A percentile compares a stretch with the other conserved stretches of the same genome.
phyloP scores from a whole-genome alignment of 2,888 invertebrate genomes.

The Ephialtes manifestator region DNA sequence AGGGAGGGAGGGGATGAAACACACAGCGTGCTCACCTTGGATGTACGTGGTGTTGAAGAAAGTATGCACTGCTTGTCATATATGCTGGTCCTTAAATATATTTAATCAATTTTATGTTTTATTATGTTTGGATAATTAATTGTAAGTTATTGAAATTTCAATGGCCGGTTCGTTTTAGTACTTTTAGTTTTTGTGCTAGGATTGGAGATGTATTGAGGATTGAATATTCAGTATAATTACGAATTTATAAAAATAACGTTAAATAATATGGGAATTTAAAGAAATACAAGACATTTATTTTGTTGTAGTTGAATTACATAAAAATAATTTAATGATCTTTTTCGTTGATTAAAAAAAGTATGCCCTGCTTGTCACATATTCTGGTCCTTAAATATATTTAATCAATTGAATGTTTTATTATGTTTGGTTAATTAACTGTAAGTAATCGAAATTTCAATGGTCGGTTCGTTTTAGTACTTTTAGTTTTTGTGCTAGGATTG shows the following conservation, averaged over 20 bases:
- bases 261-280: too few species aligned
- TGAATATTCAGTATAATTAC: too few species aligned
- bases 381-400: constrained; percentile 11
- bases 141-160: not conserved
- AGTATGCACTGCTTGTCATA: constrained; percentile 58
- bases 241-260: too few species aligned
- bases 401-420: not conserved
- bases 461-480: too few species aligned
- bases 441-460: not conserved
- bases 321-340: too few species aligned
- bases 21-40: constrained; percentile 71
- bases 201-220: too few species aligned
- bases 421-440: not conserved
- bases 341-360: too few species aligned
- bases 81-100: constrained; percentile 7
- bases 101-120: not conserved
- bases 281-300: too few species aligned
- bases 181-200: too few species aligned
- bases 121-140: not conserved
- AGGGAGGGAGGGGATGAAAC: constrained; percentile 43
- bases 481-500: too few species aligned
- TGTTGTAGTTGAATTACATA: too few species aligned
- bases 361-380: constrained; percentile 39
- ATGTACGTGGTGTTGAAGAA: constrained; percentile 76
- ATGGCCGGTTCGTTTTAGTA: too few species aligned